Conservation (phyloP, 2,113 vertebrate species). For the Archilochus colubris region DNA sequence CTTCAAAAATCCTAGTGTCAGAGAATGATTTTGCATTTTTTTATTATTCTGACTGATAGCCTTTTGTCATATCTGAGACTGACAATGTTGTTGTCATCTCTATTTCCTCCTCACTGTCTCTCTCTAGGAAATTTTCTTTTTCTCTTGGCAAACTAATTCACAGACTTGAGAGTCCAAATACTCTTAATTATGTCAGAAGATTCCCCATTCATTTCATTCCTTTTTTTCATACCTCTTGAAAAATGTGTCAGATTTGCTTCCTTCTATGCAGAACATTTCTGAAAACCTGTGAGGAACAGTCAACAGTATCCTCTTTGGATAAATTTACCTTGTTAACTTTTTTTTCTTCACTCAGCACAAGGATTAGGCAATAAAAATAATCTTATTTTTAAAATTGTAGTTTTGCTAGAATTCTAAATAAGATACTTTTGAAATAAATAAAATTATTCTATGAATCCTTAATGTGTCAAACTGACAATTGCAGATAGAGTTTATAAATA, state of each 20-base stretch:
- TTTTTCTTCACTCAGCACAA: neutral
- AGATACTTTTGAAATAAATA: neutral
- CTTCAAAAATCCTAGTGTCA: neutral
- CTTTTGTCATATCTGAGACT: neutral
- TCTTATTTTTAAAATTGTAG: neutral
- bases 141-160: neutral
- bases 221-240: neutral
- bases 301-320: constrained; percentile 9
- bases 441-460: neutral
- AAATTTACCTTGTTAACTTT: constrained; percentile 18
- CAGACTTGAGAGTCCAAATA: neutral
- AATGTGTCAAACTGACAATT: neutral
- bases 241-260: neutral
- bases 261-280: constrained; percentile 43
- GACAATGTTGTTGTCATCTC: neutral
- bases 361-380: neutral
- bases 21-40: neutral
- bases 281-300: neutral
- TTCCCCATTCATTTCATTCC: neutral
- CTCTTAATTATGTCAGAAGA: constrained; percentile 4
- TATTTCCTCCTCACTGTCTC: neutral
- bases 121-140: neutral
- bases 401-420: neutral
- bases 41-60: neutral
- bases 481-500: neutral